Evolutionary conservation across 2,797 vertebrate genomes (phyloP).

Genomic region (Pyrocephalus nanus): DNA sequence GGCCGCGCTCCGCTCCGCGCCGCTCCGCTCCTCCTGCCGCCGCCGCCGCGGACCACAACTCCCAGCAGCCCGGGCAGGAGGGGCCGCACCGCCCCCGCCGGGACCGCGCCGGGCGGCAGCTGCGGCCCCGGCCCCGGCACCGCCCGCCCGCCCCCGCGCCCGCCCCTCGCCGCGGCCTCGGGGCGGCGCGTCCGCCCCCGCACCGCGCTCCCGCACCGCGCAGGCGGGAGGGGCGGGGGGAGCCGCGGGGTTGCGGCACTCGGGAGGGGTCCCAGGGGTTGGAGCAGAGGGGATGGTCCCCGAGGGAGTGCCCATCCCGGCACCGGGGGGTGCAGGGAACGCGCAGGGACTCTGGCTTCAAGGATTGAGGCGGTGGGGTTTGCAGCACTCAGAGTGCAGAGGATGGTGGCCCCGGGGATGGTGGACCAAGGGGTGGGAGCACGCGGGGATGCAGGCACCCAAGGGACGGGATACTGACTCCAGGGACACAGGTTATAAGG

Average conservation of each 20-base stretch:
- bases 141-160: background rate
- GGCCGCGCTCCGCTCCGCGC: background rate
- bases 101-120: slow-evolving; percentile 1
- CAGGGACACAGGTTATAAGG: background rate
- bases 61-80: slow-evolving; percentile 48
- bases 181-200: background rate
- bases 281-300: background rate
- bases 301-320: background rate
- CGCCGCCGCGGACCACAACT: slow-evolving; percentile 40
- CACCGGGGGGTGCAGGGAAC: background rate
- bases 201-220: background rate
- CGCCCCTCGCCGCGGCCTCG: background rate
- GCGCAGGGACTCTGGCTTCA: background rate
- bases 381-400: background rate
- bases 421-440: background rate
- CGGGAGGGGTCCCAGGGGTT: background rate
- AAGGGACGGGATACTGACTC: background rate
- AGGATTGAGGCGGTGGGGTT: background rate
- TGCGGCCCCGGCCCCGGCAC: background rate
- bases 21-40: background rate
- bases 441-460: background rate
- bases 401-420: background rate
- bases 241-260: background rate
- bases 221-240: background rate
- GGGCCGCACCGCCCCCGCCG: background rate